phyloP scores from a whole-genome alignment of 2,888 invertebrate genomes.

The Heliconius hortense region DNA sequence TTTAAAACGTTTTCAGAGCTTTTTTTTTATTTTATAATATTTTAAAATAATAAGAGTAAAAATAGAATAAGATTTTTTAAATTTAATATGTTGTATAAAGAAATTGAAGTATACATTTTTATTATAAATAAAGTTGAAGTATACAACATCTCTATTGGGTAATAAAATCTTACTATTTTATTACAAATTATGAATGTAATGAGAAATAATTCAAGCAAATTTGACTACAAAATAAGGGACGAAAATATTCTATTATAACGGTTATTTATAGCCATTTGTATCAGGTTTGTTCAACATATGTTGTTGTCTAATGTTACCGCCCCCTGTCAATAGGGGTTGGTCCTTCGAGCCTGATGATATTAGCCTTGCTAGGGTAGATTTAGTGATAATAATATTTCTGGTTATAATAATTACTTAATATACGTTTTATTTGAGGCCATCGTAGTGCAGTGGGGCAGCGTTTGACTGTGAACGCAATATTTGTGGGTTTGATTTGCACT shows the following conservation, averaged over 20 bases:
- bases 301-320: constrained; percentile 49
- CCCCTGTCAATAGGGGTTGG: constrained; percentile 42
- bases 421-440: neutral
- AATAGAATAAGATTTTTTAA: neutral
- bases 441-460: neutral
- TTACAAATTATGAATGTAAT: neutral
- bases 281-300: constrained; percentile 54
- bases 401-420: neutral
- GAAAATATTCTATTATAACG: constrained; percentile 15
- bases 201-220: neutral
- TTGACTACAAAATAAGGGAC: constrained; percentile 2
- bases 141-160: too few species aligned
- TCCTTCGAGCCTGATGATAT: constrained; percentile 22
- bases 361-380: constrained; percentile 19
- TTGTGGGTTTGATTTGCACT: neutral
- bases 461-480: neutral
- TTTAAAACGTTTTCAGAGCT: neutral
- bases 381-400: constrained; percentile 9
- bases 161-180: too few species aligned
- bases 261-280: constrained; percentile 39
- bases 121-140: neutral
- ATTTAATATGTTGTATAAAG: neutral
- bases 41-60: neutral
- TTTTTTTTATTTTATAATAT: neutral
- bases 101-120: neutral